phyloP scores from a whole-genome alignment of 2,888 invertebrate species.

The Acheta domesticus region DNA sequence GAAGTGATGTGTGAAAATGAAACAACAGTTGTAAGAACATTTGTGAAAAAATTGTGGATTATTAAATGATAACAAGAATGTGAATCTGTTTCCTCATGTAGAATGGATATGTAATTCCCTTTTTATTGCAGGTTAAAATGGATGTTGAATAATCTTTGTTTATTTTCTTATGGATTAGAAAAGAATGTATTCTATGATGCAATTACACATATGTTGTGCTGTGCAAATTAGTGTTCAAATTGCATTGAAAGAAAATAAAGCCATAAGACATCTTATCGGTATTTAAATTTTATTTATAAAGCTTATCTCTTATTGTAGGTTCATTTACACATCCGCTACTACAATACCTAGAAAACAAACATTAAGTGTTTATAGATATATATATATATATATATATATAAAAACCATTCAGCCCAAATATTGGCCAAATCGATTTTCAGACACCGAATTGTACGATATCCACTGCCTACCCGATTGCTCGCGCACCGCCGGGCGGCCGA shows the following conservation, averaged over 20 bases:
- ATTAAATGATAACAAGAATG: background rate
- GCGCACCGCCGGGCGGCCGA: no score
- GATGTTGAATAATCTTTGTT: background rate
- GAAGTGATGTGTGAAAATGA: background rate
- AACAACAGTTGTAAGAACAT: background rate
- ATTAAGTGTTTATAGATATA: no score
- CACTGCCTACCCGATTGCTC: no score
- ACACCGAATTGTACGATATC: no score
- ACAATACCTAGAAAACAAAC: no score
- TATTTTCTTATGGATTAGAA: background rate
- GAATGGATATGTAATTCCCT: background rate
- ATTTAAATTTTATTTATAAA: no score
- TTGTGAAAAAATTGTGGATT: background rate
- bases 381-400: no score
- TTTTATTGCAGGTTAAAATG: background rate
- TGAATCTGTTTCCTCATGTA: background rate
- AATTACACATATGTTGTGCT: background rate
- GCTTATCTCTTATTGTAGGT: no score
- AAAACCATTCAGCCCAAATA: no score
- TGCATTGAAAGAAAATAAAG: conserved; percentile 18
- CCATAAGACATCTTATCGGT: background rate
- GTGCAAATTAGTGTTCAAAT: background rate
- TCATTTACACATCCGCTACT: no score
- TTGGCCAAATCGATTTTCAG: no score
- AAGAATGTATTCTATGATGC: background rate